phyloP scores from a whole-genome alignment of 2,113 vertebrate species.

The Gracilinanus agilis region DNA sequence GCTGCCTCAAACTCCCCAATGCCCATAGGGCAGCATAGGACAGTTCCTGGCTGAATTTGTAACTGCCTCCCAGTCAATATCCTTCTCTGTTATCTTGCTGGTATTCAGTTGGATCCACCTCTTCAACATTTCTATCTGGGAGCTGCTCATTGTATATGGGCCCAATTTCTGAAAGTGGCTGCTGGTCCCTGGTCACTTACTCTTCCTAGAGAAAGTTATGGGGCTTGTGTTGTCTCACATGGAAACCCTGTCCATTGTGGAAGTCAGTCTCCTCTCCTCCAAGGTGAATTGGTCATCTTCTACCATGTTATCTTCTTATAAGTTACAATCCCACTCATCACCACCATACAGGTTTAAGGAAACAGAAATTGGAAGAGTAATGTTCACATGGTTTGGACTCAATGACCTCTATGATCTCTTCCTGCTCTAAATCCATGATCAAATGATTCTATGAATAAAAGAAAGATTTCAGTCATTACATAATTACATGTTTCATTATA shows the following conservation, averaged over 20 bases:
- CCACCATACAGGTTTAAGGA: background rate
- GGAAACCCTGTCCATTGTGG: constrained; percentile 86
- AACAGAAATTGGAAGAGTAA: background rate
- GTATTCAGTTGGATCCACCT: constrained; percentile 96
- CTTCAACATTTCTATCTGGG: constrained; percentile 89
- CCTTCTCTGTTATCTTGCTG: constrained; percentile 73
- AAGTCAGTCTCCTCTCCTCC: constrained; percentile 92
- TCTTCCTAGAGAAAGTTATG: constrained; percentile 89
- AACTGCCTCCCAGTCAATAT: background rate
- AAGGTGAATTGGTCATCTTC: constrained; percentile 83
- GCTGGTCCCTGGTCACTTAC: constrained; percentile 87
- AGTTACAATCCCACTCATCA: background rate
- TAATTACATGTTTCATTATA: background rate
- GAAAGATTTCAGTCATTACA: background rate
- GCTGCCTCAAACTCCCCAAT: background rate
- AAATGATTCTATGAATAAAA: background rate
- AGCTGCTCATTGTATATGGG: constrained; percentile 90
- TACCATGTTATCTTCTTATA: background rate
- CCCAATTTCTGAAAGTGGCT: constrained; percentile 98
- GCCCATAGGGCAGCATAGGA: background rate
- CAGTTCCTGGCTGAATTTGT: background rate
- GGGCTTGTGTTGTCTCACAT: constrained; percentile 85
- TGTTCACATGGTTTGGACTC: background rate
- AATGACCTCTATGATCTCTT: background rate
- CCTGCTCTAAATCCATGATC: too few relatives aligned